Evolutionary conservation across 2,113 vertebrate genomes (phyloP).

Genomic region (Hucho hucho): DNA sequence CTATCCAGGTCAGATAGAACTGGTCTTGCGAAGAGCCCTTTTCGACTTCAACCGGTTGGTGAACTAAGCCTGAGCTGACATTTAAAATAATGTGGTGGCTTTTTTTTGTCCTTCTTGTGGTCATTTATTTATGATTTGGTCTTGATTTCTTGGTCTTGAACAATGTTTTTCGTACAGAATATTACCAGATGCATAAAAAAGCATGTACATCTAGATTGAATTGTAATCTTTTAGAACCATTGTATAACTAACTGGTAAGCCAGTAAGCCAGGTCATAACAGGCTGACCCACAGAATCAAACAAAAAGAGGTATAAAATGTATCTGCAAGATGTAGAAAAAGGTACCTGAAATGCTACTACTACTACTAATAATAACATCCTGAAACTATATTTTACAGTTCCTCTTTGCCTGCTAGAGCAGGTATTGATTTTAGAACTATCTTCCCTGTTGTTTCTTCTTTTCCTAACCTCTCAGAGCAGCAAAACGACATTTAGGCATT

Average conservation of each 20-base stretch:
- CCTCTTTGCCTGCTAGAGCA: slow-evolving; percentile 66
- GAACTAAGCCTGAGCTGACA: too few species aligned
- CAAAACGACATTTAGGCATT: slow-evolving; percentile 54
- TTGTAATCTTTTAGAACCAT: too few species aligned
- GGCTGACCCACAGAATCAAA: slow-evolving; percentile 52
- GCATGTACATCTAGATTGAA: too few species aligned
- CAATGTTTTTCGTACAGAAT: too few species aligned
- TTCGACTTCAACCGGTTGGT: too few species aligned
- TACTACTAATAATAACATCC: slow-evolving; percentile 54
- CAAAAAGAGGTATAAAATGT: slow-evolving; percentile 53
- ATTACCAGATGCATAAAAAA: too few species aligned
- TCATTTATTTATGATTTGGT: too few species aligned
- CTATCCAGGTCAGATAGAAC: slow-evolving; percentile 17
- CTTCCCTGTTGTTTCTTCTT: slow-evolving; percentile 62
- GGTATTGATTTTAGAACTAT: slow-evolving; percentile 74
- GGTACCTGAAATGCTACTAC: slow-evolving; percentile 45
- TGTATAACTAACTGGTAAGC: slow-evolving; percentile 26
- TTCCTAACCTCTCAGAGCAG: slow-evolving; percentile 46
- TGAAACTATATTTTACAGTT: slow-evolving; percentile 71
- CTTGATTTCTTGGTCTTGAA: too few species aligned
- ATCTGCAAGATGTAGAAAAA: slow-evolving; percentile 69
- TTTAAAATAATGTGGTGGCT: too few species aligned
- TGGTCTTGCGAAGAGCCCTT: too few species aligned
- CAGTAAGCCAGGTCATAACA: not conserved
- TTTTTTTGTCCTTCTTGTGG: too few species aligned